Percentiles rank a stretch among this genome's conserved stretches.
Conservation (phyloP, 1,140 invertebrate species). For the Micrasema longulum region DNA sequence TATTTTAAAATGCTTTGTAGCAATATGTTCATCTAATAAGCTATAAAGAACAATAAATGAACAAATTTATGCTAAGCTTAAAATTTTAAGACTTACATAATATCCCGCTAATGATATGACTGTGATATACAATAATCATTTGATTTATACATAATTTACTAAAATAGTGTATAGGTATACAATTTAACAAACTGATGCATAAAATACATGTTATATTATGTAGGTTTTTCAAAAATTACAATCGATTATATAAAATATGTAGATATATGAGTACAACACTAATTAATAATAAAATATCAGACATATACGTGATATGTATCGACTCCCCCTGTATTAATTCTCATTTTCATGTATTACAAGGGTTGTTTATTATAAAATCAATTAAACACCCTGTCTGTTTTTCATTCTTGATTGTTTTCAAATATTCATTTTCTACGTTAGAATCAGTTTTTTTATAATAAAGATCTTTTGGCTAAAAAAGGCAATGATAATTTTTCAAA, state of each 20-base stretch:
- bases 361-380: conserved; percentile 32
- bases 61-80: neutral
- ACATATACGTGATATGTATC: conserved; percentile 54
- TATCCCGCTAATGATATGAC: conserved; percentile 53
- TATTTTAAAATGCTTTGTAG: too few species aligned
- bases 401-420: conserved; percentile 38
- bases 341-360: conserved; percentile 28
- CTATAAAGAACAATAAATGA: too few species aligned
- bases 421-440: neutral
- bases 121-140: conserved; percentile 45
- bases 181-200: conserved; percentile 48
- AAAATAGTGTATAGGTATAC: conserved; percentile 53
- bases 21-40: too few species aligned
- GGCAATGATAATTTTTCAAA: conserved; percentile 2
- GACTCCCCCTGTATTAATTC: conserved; percentile 52
- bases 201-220: conserved; percentile 39
- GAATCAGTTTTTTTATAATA: too few species aligned
- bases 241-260: conserved; percentile 54
- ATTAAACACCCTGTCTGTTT: conserved; percentile 47
- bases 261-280: conserved; percentile 38
- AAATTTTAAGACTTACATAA: conserved; percentile 17
- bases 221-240: conserved; percentile 53
- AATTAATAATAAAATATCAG: conserved; percentile 50
- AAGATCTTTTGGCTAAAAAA: neutral
- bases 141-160: conserved; percentile 38